phyloP scores from a whole-genome alignment of 2,797 vertebrate species.

The Phyllotis vaccarum region DNA sequence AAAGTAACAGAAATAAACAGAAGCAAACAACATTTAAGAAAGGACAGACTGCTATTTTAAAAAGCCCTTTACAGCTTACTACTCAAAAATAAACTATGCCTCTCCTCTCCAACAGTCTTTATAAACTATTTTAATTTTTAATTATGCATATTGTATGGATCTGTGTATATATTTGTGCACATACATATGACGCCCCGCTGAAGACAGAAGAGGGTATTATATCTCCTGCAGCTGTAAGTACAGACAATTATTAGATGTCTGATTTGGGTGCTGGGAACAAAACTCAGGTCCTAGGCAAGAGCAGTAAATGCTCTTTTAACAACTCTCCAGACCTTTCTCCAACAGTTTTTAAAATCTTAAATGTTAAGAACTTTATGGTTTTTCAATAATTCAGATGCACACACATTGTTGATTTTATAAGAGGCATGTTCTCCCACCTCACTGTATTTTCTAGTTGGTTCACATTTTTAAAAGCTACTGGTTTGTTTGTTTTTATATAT shows the following conservation, averaged over 20 bases:
- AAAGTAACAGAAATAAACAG: neutral
- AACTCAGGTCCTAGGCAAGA: neutral
- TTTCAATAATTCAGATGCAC: conserved; percentile 32
- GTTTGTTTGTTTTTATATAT: conserved; percentile 17
- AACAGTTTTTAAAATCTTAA: neutral
- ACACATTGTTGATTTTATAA: neutral
- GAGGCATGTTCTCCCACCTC: neutral
- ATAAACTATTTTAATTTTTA: neutral
- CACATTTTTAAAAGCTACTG: conserved; percentile 16
- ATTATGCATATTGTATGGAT: neutral
- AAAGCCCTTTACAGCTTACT: neutral
- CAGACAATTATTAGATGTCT: neutral
- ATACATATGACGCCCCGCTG: neutral
- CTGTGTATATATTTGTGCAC: neutral
- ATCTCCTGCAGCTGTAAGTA: neutral
- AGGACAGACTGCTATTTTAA: conserved; percentile 8
- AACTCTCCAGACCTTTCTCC: neutral
- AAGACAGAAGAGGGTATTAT: neutral
- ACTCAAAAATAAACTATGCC: neutral
- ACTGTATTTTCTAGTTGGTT: conserved; percentile 8
- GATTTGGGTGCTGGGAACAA: neutral
- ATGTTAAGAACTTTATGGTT: neutral
- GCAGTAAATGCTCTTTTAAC: neutral
- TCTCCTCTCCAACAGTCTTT: neutral
- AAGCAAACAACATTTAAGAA: neutral